Percentiles rank a stretch among this genome's conserved stretches.
phyloP scores from a whole-genome alignment of 2,113 vertebrate genomes.

The Python bivittatus region DNA sequence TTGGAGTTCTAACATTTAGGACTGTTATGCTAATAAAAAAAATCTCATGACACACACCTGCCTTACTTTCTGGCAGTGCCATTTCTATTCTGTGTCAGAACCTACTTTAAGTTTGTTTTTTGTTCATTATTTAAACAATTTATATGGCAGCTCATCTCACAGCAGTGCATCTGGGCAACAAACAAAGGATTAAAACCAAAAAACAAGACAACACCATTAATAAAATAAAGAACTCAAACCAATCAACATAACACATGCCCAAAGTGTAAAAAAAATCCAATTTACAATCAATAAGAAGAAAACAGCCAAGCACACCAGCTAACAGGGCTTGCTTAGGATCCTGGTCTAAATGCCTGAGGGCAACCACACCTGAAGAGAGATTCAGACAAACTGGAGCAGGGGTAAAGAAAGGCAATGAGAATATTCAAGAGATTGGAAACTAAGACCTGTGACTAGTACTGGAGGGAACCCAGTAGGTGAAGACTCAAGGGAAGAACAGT shows the following conservation, averaged over 20 bases:
- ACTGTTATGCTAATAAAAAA: not conserved
- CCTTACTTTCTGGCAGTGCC: not conserved
- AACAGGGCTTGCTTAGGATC: not conserved
- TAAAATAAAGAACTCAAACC: not conserved
- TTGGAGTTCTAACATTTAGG: not conserved
- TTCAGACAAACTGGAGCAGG: not conserved
- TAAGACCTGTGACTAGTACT: not conserved
- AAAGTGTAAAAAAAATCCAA: not conserved
- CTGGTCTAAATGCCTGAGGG: not conserved
- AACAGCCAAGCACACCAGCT: not conserved
- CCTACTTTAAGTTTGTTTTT: not conserved
- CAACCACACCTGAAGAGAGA: not conserved
- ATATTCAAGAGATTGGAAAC: not conserved
- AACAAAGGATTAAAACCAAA: not conserved
- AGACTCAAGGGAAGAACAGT: not conserved
- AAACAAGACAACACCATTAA: not conserved
- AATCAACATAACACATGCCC: not conserved
- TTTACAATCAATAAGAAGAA: not conserved
- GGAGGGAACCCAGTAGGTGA: not conserved
- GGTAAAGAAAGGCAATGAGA: not conserved
- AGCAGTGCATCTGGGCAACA: not conserved
- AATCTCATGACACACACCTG: not conserved
- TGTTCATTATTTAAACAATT: not conserved
- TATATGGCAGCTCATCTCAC: not conserved
- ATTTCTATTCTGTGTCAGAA: not conserved